These are phyloP conservation scores for Euclidia mi DNA, from an alignment of 2,888 invertebrate species.

Conservation along the genomic window DNA sequence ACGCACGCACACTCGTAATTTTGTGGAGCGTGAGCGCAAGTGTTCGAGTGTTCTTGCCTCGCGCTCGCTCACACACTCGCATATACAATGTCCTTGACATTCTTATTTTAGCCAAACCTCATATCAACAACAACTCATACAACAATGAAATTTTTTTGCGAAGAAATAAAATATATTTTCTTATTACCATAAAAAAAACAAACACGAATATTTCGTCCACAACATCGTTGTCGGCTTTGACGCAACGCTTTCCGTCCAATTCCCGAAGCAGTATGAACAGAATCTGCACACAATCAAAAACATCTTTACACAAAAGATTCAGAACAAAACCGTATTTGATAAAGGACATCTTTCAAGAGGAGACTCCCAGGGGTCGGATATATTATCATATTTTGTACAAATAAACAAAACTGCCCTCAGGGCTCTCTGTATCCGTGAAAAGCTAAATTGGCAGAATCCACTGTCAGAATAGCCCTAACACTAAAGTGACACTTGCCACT, in stretches of 20 bases:
- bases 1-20: no score
- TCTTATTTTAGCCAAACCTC: no score
- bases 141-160: no score
- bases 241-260: neutral
- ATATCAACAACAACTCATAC: no score
- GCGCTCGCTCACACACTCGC: no score
- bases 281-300: slow-evolving; percentile 17
- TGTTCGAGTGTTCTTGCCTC: no score
- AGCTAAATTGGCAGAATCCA: slow-evolving; percentile 29
- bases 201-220: no score
- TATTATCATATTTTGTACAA: slow-evolving; percentile 50
- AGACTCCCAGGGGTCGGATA: slow-evolving; percentile 21
- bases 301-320: slow-evolving; percentile 33
- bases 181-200: no score
- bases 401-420: slow-evolving; percentile 40
- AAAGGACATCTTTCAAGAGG: slow-evolving; percentile 26
- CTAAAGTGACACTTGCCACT: neutral
- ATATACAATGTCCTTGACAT: no score
- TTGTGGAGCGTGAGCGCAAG: no score
- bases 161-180: no score
- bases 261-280: neutral
- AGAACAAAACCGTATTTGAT: slow-evolving; percentile 29
- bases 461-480: slow-evolving; percentile 16
- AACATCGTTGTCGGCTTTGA: neutral
- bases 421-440: slow-evolving; percentile 22